Evolutionary conservation across 2,888 invertebrate genomes (phyloP).

Genomic region (Ophion slaviceki): DNA sequence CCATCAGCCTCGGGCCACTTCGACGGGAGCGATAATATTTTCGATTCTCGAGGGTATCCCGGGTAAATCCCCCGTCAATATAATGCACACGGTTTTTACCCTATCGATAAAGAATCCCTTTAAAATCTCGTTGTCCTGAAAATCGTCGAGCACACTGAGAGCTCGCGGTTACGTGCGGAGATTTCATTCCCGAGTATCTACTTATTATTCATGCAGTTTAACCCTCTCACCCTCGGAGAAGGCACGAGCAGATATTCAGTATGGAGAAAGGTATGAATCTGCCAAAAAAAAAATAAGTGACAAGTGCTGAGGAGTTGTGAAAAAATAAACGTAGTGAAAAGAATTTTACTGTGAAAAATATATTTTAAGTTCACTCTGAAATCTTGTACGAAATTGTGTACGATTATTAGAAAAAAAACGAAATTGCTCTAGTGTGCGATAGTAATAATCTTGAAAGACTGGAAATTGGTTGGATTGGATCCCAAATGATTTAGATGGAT

Average conservation of each 20-base stretch:
- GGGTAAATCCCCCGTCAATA: conserved; percentile 7
- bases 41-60: conserved; percentile 19
- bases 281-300: too few relatives aligned
- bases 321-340: too few relatives aligned
- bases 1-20: conserved; percentile 44
- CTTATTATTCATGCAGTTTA: conserved; percentile 13
- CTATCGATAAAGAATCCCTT: neutral
- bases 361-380: too few relatives aligned
- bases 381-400: too few relatives aligned
- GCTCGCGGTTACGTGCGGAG: neutral
- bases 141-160: conserved; percentile 6
- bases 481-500: too few relatives aligned
- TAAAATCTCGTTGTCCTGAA: conserved; percentile 5
- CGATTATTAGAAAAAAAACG: too few relatives aligned
- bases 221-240: neutral
- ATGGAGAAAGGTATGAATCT: neutral
- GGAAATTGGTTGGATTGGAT: too few relatives aligned
- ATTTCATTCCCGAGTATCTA: neutral
- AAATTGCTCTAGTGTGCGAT: too few relatives aligned
- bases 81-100: conserved; percentile 14
- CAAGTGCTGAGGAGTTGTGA: too few relatives aligned
- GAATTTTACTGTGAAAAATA: too few relatives aligned
- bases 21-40: conserved; percentile 24
- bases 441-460: too few relatives aligned
- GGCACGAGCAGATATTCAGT: neutral